Evolutionary conservation across 2,888 invertebrate species (phyloP).

Genomic region (Oxycera nigricornis): DNA sequence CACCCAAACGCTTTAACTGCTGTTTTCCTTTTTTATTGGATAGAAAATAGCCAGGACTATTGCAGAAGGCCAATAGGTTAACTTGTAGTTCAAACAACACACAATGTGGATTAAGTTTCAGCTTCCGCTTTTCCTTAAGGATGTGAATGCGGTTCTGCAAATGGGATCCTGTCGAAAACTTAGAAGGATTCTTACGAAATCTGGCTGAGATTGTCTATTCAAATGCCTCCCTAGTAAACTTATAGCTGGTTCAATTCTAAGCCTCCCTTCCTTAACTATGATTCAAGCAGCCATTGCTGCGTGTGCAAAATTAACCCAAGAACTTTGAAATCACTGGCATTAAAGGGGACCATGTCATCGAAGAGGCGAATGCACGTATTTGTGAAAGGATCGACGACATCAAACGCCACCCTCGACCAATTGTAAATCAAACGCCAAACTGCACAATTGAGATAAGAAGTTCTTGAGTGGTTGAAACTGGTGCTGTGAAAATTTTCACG

Average conservation of each 20-base stretch:
- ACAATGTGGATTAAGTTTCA: background rate
- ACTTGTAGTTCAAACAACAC: background rate
- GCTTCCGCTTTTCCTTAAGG: too few relatives aligned
- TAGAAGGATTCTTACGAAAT: background rate
- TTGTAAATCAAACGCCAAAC: conserved; percentile 46
- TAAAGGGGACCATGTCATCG: conserved; percentile 25
- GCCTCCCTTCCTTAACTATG: too few relatives aligned
- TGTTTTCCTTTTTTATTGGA: conserved; percentile 22
- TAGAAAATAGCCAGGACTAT: background rate
- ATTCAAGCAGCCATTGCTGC: conserved; percentile 23
- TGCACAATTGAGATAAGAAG: conserved; percentile 47
- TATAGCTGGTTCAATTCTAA: too few relatives aligned
- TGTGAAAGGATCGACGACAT: background rate
- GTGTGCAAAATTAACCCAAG: conserved; percentile 40
- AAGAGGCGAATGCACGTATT: conserved; percentile 3
- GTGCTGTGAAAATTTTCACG: background rate
- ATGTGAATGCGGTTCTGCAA: background rate
- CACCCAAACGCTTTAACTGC: conserved; percentile 8
- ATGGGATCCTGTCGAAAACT: background rate
- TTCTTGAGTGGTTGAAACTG: conserved; percentile 13
- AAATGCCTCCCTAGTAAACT: background rate
- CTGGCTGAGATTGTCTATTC: background rate
- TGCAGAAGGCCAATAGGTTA: conserved; percentile 25
- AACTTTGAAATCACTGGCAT: conserved; percentile 22
- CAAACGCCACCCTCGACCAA: conserved; percentile 19